phyloP scores from a whole-genome alignment of 2,797 vertebrate species.

The Syndactyla subalaris region DNA sequence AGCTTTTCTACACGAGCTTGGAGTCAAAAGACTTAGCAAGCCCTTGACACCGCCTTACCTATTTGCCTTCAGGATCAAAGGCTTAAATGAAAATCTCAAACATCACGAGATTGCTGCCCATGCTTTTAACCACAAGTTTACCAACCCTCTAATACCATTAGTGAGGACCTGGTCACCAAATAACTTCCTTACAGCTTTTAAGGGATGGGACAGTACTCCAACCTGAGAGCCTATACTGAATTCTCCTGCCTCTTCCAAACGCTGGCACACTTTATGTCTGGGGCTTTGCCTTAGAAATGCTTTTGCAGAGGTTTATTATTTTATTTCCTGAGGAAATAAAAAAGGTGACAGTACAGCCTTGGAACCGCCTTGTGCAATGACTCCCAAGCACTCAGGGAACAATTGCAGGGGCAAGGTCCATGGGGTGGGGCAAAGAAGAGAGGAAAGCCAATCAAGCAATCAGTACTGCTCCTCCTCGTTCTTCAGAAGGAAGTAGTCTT shows the following conservation, averaged over 20 bases:
- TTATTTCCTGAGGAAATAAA: background rate
- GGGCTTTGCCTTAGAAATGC: background rate
- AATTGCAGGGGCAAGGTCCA: background rate
- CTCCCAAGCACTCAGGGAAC: background rate
- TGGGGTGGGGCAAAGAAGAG: background rate
- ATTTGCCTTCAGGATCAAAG: background rate
- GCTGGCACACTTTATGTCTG: fast-evolving
- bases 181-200: background rate
- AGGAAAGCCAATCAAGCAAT: background rate
- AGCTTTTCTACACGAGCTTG: background rate
- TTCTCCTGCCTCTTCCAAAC: background rate
- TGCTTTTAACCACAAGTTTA: background rate
- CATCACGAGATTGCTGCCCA: fast-evolving
- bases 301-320: background rate
- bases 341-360: background rate
- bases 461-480: background rate
- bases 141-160: background rate
- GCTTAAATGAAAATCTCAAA: background rate
- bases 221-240: background rate
- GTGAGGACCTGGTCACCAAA: background rate
- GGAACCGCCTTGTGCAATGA: background rate
- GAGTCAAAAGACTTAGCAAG: background rate
- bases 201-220: fast-evolving
- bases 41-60: background rate
- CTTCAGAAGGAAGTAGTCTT: background rate